Base-by-base conservation (phyloP, 2,888 invertebrate species). In the Lasioglossum lativentre region DNA sequence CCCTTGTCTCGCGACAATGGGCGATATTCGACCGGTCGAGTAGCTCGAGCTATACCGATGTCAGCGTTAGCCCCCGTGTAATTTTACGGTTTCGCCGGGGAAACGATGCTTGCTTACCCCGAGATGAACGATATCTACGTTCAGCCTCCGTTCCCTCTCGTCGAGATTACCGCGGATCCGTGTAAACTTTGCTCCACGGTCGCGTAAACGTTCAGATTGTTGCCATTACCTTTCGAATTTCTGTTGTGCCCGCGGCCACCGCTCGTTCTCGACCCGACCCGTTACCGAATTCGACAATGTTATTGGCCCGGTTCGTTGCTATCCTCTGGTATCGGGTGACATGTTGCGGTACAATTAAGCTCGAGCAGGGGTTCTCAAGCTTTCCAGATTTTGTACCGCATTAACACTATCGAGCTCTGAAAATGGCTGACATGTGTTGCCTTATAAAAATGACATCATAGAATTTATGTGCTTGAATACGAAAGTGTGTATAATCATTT, bases 41-140 rank as follows among this genome's bases (percentile, higher is more conserved):
- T 4, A 68, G 19, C 72, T 63, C n/a, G 38, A 27, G 34, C 75
- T 82, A 74, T 66, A 77, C 52, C 74, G 27, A 34, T 59, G 75
- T 78, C 56, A 75, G 77, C 85, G 63, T 19, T 59, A 40, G n/a
- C 52, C 40, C 30, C 56, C n/a, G 59, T 56, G 75, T 75, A 81
- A 85, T 81, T 86, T 68, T 70, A 85, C 81, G 72, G 56, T 70
- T 68, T 66, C 19, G 42, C 0, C 10, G 38, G 68, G 38, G 34
- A 68, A 30, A 63, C 42, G 56, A 59, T 75, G 76, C 45, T 47
- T 56, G 78, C 71, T 78, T 71, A 52, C 52, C 34, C 34, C 30
- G 52, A 83, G 72, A 75, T 74, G 76, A 83, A 77, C 74, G 71
- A 42, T 75, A 66, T 75, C 73, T 68, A 12, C 27, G 34, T 75